These are phyloP conservation scores for Syngnathus typhle DNA, from an alignment of 2,113 vertebrate genomes.

Conservation along the genomic window DNA sequence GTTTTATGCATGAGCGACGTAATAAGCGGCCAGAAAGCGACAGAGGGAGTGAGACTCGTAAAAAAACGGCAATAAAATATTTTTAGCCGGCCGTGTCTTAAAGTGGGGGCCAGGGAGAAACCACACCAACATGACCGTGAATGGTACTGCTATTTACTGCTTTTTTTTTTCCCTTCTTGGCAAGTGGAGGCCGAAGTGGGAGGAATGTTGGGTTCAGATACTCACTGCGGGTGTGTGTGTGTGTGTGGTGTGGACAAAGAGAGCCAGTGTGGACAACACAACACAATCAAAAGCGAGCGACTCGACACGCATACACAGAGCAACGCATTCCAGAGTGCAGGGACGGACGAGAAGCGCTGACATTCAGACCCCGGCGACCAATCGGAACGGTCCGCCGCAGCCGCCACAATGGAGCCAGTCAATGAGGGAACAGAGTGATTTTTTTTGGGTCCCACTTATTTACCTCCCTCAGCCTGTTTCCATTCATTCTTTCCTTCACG, in stretches of 20 bases:
- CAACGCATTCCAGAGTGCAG: slow-evolving; percentile 50
- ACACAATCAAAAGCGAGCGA: slow-evolving; percentile 62
- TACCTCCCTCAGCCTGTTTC: slow-evolving; percentile 6
- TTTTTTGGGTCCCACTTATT: slow-evolving; percentile 36
- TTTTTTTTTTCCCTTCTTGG: slow-evolving; percentile 35
- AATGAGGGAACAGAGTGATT: slow-evolving; percentile 21
- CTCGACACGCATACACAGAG: slow-evolving; percentile 50
- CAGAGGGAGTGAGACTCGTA: slow-evolving; percentile 37
- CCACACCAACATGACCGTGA: slow-evolving; percentile 49
- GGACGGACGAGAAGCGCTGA: slow-evolving; percentile 43
- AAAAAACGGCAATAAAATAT: slow-evolving; percentile 54
- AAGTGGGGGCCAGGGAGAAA: slow-evolving; percentile 35
- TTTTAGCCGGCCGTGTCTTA: slow-evolving; percentile 61
- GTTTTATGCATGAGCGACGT: not conserved
- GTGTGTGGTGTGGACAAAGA: slow-evolving; percentile 52
- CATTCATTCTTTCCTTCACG: slow-evolving; percentile 8
- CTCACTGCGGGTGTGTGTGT: slow-evolving; percentile 23
- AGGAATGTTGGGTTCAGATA: slow-evolving; percentile 51
- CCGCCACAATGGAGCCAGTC: slow-evolving; percentile 54
- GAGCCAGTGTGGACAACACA: slow-evolving; percentile 58
- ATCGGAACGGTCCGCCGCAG: slow-evolving; percentile 21
- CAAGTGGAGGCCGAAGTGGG: slow-evolving; percentile 45
- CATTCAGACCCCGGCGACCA: slow-evolving; percentile 52
- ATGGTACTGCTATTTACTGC: slow-evolving; percentile 47
- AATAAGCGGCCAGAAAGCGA: slow-evolving; percentile 25